These are phyloP conservation scores for Clarias macrocephalus DNA, from an alignment of 2,113 vertebrate genomes.

Conservation along the genomic window DNA sequence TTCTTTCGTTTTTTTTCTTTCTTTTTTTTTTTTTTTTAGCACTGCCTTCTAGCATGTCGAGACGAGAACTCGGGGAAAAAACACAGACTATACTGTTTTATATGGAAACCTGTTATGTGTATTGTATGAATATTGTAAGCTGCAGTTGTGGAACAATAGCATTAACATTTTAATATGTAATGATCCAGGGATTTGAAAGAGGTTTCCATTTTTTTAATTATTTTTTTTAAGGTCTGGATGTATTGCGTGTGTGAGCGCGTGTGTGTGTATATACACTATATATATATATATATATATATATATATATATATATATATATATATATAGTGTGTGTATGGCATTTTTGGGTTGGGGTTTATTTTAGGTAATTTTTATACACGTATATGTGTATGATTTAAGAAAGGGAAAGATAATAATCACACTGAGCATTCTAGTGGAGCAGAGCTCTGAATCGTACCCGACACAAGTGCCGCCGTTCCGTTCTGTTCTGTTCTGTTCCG, in stretches of 20 bases:
- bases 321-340: too few species aligned
- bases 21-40: neutral
- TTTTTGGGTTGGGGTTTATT: neutral
- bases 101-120: slow-evolving; percentile 62
- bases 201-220: neutral
- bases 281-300: too few species aligned
- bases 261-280: too few species aligned
- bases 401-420: neutral
- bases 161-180: slow-evolving; percentile 48
- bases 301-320: neutral
- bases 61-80: slow-evolving; percentile 61
- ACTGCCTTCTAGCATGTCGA: slow-evolving; percentile 71
- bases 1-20: neutral
- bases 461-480: slow-evolving; percentile 34
- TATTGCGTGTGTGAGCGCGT: too few species aligned
- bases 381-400: slow-evolving; percentile 7
- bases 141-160: slow-evolving; percentile 64
- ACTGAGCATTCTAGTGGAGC: slow-evolving; percentile 30
- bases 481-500: neutral
- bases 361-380: neutral
- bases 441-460: slow-evolving; percentile 18
- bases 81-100: neutral
- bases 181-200: slow-evolving; percentile 19
- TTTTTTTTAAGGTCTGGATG: slow-evolving; percentile 1
- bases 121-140: slow-evolving; percentile 65